Base-by-base conservation (phyloP, 2,888 invertebrate species). In the Diadegma fenestrale region DNA sequence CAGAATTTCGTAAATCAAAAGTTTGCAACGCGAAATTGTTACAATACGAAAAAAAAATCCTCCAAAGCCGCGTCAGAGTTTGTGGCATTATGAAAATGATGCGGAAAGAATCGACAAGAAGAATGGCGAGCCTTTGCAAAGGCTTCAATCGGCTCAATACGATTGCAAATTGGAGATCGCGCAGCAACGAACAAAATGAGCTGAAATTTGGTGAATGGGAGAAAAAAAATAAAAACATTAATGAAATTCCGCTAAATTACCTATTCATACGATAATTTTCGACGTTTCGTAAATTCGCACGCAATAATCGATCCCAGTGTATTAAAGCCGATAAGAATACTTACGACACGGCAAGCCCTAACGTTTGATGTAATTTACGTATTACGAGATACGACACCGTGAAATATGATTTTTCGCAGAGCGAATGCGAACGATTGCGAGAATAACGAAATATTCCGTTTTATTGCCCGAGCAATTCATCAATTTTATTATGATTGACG, bases 251-350 rank as follows among this genome's bases (percentile, higher is more conserved):
- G 1, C 48, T n/a, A 12, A 71, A 51, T 19, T 12, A 19, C 7
- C 37, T 19, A 71, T 71, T 71, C 54, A 37, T 37, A 54, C 37
- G 71, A 54, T 54, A 37, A 54, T 71, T 71, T 71, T 54, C 48
- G 3, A 19, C 4, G 33, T 14, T 71, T 54, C 7, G 48, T 33
- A 71, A 71, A 37, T 71, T 33, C 19, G n/a, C 43, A 33, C 19
- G 63, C 17, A 64, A 63, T 33, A 37, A 7, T 63, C n/a, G 48
- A 75, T 64, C 33, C n/a, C 19, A n/a, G 45, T 63, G 26, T 48
- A 64, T 64, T 75, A 37, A 63, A 19, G 48, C 43, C 33, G 75
- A 64, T 75, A 75, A 48, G 75, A 71, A 14, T 33, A 19, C 19
- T 48, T 64, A 63, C 48, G 45, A 63, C 45, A 12, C 26, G 26